Evolutionary conservation across 2,888 invertebrate genomes (phyloP), one percentile per base, ranked within the genome.

Genomic region (Calameuta idolon): DNA sequence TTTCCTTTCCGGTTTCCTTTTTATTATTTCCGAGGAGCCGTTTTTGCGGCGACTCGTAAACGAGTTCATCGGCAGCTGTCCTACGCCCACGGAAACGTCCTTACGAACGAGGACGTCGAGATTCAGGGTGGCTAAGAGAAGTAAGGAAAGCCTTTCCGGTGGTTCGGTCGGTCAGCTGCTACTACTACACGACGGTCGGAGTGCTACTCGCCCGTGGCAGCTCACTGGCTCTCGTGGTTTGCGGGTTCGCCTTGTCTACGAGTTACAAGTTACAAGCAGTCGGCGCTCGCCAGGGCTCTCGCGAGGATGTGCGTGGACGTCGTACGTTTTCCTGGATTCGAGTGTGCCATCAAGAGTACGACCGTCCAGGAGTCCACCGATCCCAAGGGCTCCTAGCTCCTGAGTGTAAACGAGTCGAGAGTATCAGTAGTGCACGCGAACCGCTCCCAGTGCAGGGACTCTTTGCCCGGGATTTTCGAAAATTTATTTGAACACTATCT

Each of bases 251-350:
- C 78, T 79, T 79, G 75, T 75, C 40, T 68, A 55, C 55, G 31
- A 75, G 68, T 76, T 55, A 34, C 69, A 12, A 73, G 81, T 78
- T 79, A 73, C 77, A 76, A 33, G 80, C 85, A 88, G 87, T 89
- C 85, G 87, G 87, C 88, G 84, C 83, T 87, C 81, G 87, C 85
- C 87, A 85, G 88, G 84, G 86, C 85, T 85, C 85, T 83, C 77
- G 83, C 82, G 83, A 88, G 83, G 87, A 88, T 89, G 89, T 81
- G 81, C 78, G 77, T 40, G 71, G 23, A 12, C 80, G 78, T 81
- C 35, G 76, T 69, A 73, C 77, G 79, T 31, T 75, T 73, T 69
- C 77, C 81, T 81, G 79, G 76, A 81, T 79, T 81, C 79, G 79
- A 79, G 81, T 81, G 79, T 81, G 79, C 79, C 77, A 82, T 81